Percentiles rank a stretch among this genome's conserved stretches.
These are phyloP conservation scores for Perccottus glenii DNA, from an alignment of 2,113 vertebrate species.

Conservation along the genomic window DNA sequence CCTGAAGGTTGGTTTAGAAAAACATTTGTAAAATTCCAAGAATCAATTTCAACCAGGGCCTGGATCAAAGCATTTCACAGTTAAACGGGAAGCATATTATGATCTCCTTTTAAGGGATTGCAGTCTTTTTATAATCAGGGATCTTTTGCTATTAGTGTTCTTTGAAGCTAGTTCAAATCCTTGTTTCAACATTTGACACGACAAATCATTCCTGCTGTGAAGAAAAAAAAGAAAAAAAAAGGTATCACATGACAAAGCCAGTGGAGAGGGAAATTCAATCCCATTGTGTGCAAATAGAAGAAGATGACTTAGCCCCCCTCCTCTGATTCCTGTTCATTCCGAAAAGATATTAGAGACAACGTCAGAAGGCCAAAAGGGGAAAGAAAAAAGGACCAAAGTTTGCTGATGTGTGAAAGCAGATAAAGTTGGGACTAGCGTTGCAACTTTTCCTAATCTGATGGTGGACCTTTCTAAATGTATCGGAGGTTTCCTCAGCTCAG, in stretches of 20 bases:
- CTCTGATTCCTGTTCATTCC: constrained; percentile 19
- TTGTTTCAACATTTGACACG: constrained; percentile 24
- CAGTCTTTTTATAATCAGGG: constrained; percentile 24
- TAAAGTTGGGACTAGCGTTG: constrained; percentile 50
- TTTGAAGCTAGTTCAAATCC: constrained; percentile 26
- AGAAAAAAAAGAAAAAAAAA: constrained; percentile 21
- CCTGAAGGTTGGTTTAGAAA: constrained; percentile 23
- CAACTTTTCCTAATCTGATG: constrained; percentile 68
- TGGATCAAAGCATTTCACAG: not conserved
- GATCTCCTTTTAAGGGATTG: constrained; percentile 1
- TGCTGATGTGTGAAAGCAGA: constrained; percentile 70
- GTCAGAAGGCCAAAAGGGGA: constrained; percentile 41
- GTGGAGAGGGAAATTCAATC: constrained; percentile 46
- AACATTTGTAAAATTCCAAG: not conserved
- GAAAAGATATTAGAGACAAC: constrained; percentile 55
- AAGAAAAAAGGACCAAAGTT: constrained; percentile 59
- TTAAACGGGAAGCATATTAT: not conserved
- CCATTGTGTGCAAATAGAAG: constrained; percentile 64
- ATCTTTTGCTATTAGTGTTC: constrained; percentile 15
- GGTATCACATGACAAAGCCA: constrained; percentile 26
- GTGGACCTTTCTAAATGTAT: constrained; percentile 65
- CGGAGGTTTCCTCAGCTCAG: constrained; percentile 45
- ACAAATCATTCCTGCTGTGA: constrained; percentile 16
- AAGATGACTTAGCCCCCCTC: constrained; percentile 51
- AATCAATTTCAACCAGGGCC: constrained; percentile 13